Evolutionary conservation across 2,113 vertebrate species (phyloP).

Genomic region (Agapornis roseicollis): DNA sequence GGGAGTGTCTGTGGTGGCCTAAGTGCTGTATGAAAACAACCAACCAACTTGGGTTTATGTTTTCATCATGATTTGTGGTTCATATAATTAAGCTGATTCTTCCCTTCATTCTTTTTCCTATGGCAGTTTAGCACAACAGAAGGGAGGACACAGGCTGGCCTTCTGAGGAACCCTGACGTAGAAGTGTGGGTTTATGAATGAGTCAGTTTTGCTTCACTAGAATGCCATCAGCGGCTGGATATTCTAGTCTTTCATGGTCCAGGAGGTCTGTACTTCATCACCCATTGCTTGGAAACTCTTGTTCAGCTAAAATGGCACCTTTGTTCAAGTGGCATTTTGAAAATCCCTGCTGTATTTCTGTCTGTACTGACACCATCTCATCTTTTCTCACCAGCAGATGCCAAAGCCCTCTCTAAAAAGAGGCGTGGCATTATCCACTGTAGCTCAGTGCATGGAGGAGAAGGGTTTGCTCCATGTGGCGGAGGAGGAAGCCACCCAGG

Average conservation of each 20-base stretch:
- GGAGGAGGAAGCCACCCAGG: background rate
- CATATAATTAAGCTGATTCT: background rate
- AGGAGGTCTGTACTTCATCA: background rate
- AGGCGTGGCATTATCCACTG: background rate
- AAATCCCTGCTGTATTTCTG: conserved; percentile 1
- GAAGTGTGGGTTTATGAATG: background rate
- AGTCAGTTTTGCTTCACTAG: conserved; percentile 24
- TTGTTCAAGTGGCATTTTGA: conserved; percentile 5
- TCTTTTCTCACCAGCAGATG: background rate
- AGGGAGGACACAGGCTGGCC: background rate
- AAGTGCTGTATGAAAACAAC: background rate
- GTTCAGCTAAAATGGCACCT: background rate
- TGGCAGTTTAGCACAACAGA: background rate
- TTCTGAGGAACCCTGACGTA: background rate
- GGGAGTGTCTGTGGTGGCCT: background rate
- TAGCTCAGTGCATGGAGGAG: background rate
- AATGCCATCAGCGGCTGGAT: background rate
- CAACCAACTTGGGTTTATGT: background rate
- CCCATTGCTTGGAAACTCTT: conserved; percentile 27
- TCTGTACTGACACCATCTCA: background rate
- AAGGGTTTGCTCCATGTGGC: background rate
- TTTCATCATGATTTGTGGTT: background rate
- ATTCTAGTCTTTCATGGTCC: background rate
- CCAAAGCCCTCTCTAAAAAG: background rate
- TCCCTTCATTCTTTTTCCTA: background rate